phyloP scores from a whole-genome alignment of 1,140 invertebrate genomes.

The Solen grandis region DNA sequence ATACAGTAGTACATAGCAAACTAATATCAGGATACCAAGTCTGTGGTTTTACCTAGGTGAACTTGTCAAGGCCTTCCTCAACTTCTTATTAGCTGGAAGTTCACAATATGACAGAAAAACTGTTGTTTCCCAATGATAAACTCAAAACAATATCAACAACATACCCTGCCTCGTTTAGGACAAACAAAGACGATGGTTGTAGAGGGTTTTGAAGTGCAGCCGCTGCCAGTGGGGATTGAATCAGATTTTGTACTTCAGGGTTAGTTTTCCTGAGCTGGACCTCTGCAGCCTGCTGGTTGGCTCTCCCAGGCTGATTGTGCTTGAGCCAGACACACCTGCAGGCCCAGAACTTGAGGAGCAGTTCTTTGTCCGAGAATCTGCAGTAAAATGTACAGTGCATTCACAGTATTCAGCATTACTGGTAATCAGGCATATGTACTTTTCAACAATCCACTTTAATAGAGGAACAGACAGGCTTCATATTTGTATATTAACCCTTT shows the following conservation, averaged over 20 bases:
- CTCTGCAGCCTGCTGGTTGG: slow-evolving; percentile 52
- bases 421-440: neutral
- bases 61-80: no score
- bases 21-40: no score
- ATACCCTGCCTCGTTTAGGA: slow-evolving; percentile 73
- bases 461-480: no score
- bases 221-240: slow-evolving; percentile 61
- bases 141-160: neutral
- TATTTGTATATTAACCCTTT: no score
- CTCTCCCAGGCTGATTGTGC: slow-evolving; percentile 55
- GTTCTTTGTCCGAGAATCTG: slow-evolving; percentile 24
- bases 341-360: slow-evolving; percentile 38
- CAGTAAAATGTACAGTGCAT: neutral
- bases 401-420: neutral
- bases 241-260: slow-evolving; percentile 56
- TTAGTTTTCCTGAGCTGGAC: slow-evolving; percentile 54
- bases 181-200: slow-evolving; percentile 74
- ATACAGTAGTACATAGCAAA: no score
- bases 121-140: neutral
- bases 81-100: neutral
- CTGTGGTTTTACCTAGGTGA: no score
- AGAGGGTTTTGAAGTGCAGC: slow-evolving; percentile 64
- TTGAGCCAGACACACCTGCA: slow-evolving; percentile 56
- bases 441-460: neutral
- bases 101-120: neutral